These are phyloP conservation scores for Squalus acanthias DNA, from an alignment of 2,797 vertebrate species.

Conservation along the genomic window DNA sequence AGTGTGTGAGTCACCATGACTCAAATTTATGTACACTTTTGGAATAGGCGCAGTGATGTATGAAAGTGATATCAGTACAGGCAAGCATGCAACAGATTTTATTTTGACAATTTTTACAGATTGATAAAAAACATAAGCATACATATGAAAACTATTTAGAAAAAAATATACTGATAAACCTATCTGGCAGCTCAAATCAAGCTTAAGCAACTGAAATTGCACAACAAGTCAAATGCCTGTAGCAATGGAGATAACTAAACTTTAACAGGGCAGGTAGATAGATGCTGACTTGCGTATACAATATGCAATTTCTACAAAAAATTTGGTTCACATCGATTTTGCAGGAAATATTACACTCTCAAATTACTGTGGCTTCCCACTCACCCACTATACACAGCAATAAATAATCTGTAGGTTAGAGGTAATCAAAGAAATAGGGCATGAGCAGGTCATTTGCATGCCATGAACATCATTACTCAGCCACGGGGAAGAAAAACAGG, in stretches of 20 bases:
- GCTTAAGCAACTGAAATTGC: neutral
- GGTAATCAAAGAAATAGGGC: neutral
- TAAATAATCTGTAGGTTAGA: neutral
- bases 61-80: neutral
- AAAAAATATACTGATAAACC: neutral
- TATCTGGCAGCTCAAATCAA: neutral
- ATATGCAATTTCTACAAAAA: no score
- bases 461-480: neutral
- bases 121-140: neutral
- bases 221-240: neutral
- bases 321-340: neutral
- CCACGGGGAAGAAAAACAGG: neutral
- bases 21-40: neutral
- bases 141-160: neutral
- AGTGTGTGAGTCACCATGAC: neutral
- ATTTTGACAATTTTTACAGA: neutral
- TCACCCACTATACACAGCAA: neutral
- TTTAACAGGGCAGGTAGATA: neutral
- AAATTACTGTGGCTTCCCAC: neutral
- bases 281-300: neutral
- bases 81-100: neutral
- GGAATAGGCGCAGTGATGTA: no score
- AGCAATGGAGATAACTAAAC: neutral
- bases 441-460: neutral
- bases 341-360: neutral